Percentiles rank a stretch among this genome's conserved stretches.
These are phyloP conservation scores for Rhynchotus rufescens DNA, from an alignment of 2,797 vertebrate genomes.

Conservation along the genomic window DNA sequence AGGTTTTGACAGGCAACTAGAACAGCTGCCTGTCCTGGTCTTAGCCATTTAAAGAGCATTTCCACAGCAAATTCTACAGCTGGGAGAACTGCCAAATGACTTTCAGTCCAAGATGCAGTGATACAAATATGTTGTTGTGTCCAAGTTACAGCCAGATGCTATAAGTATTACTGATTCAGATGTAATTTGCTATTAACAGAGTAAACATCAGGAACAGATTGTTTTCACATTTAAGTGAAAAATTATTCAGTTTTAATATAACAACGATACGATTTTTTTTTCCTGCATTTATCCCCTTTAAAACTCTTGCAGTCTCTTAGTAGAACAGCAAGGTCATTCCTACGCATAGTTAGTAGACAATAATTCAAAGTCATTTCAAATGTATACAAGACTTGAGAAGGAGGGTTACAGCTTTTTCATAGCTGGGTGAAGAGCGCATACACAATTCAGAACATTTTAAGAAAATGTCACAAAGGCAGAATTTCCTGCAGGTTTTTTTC, in stretches of 20 bases:
- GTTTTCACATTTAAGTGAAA: neutral
- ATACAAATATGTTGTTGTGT: neutral
- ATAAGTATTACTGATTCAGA: neutral
- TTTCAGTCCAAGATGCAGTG: accelerated
- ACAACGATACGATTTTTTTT: neutral
- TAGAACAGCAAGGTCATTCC: neutral
- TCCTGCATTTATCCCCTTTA: neutral
- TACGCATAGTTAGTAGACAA: neutral
- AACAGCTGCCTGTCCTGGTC: neutral
- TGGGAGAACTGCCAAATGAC: neutral
- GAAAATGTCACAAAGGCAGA: neutral
- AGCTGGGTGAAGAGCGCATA: accelerated
- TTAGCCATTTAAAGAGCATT: neutral
- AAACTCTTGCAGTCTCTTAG: neutral
- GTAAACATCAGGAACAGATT: neutral
- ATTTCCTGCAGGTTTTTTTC: neutral
- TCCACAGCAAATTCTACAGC: neutral
- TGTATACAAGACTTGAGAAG: neutral
- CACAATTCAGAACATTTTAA: neutral
- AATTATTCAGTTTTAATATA: neutral
- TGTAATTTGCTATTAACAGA: neutral
- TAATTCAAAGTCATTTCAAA: neutral
- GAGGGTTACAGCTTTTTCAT: neutral
- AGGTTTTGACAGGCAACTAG: neutral
- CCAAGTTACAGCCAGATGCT: neutral